These are phyloP conservation scores for Sterrhoptilus dennistouni DNA, from an alignment of 2,113 vertebrate genomes.

Conservation along the genomic window DNA sequence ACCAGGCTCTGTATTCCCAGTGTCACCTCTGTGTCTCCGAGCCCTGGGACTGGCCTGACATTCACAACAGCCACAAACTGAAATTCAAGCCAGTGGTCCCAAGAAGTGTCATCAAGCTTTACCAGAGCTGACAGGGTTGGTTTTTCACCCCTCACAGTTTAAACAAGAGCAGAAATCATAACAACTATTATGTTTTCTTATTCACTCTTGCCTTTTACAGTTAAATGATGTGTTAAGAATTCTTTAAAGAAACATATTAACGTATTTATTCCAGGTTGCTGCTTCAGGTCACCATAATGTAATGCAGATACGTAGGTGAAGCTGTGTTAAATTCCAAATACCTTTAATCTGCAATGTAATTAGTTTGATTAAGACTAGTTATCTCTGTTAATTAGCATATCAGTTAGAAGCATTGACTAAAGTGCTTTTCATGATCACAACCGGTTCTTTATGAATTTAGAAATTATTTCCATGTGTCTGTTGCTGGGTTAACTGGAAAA, in stretches of 20 bases:
- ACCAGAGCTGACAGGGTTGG: neutral
- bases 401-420: constrained; percentile 43
- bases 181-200: neutral
- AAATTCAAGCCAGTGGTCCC: neutral
- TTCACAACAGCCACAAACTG: neutral
- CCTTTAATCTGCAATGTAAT: constrained; percentile 62
- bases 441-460: neutral
- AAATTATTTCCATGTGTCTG: neutral
- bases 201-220: neutral
- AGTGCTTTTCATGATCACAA: constrained; percentile 41
- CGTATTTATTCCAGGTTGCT: neutral
- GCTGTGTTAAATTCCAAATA: neutral
- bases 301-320: neutral
- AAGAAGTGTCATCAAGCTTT: neutral
- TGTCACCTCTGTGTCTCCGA: neutral
- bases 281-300: neutral
- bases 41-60: neutral
- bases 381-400: constrained; percentile 62
- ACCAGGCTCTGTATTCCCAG: neutral
- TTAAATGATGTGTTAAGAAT: neutral
- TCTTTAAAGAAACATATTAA: neutral
- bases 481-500: constrained; percentile 3
- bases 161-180: neutral
- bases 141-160: neutral
- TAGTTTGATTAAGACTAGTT: constrained; percentile 59